Evolutionary conservation across 2,888 invertebrate genomes (phyloP), one percentile per base, ranked within the genome.

Genomic region (Eupeodes latifasciatus): DNA sequence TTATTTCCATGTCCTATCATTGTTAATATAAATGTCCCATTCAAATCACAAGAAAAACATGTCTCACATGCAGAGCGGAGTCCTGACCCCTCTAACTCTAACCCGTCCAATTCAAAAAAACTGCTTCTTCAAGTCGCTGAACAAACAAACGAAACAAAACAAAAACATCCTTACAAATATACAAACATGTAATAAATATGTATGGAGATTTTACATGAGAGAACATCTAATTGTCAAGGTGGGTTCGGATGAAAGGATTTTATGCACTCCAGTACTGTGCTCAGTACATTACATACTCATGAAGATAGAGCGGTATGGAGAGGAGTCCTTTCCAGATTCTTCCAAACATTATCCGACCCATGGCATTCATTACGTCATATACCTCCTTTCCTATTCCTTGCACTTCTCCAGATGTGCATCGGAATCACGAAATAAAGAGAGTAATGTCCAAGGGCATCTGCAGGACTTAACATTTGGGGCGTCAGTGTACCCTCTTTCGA

Each of bases 321-420:
- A 40, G 14, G 64, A 64, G 51, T 76, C 51, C 77, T 69, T 64
- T 57, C 36, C 81, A 67, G 62, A 67, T 64, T 71, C 57, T 76
- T 47, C 62, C 55, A 62, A 87, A 83, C 83, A 74, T 77, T 80
- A 74, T 74, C 66, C 87, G 66, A 83, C 14, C 80, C 83, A 83
- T 87, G 76, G 47, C 53, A 77, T 77, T 83, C 79, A 80, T 87
- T 87, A 87, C 86, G 83, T 87, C 86, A 87, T 80, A 71, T 75
- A 72, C 59, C 19, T 16, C 14, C 57, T 72, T 49, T 7, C 40
- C 11, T 57, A 6, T 27, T 27, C 10, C 27, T 27, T 12, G 40
- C n/a, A 40, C 19, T 66, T 47, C 47, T 66, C 9, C 0, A 27
- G 27, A 27, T 14, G 16, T 40, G 72, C 57, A 59, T 59, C 47